Evolutionary conservation across 1,140 invertebrate species (phyloP), one percentile per base, ranked within the genome.

Genomic region (Drosophila ambigua): DNA sequence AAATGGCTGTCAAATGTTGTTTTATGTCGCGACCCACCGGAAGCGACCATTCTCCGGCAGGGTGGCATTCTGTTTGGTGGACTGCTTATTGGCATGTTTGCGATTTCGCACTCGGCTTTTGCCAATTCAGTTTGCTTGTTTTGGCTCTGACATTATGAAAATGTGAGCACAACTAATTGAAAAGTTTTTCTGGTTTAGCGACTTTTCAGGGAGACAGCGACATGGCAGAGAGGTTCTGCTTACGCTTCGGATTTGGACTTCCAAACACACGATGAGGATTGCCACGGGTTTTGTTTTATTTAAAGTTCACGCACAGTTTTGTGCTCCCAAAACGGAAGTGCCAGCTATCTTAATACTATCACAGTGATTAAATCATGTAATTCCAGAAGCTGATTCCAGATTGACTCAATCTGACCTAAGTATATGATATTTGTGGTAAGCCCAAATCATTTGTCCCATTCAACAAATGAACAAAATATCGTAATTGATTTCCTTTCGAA

Each of bases 161-260:
- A 77, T 85, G 81, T 85, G 69, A 82, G 78, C 78, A 87, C 75
- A 81, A 87, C 81, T 85, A 85, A 85, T 85, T 85, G 81, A 78
- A 85, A 85, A 85, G 61, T 87, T 83, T 76, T 79, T 76, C 52
- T 39, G 58, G 13, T 44, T 54, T 48, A 45, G 54, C 15, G 51
- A 31, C 13, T 57, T 57, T 45, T 11, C 39, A 28, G 43, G 23
- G 26, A 26, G 2, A 28, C 7, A 31, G 28, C 28, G 28, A 31
- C 28, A 31, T 31, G 2, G 28, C 7, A 7, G 28, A 31, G 28
- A 8, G 50, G 26, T 20, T 52, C 4, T 16, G 45, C 15, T 20
- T 48, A 39, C 35, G 13, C 11, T 13, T 11, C 35, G 11, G 35
- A 39, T 39, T 39, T 13, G 35, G 4, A 4, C 31, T 9, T 31